Base-by-base conservation (phyloP, 2,797 vertebrate genomes). In the Aulostomus chinensis region DNA sequence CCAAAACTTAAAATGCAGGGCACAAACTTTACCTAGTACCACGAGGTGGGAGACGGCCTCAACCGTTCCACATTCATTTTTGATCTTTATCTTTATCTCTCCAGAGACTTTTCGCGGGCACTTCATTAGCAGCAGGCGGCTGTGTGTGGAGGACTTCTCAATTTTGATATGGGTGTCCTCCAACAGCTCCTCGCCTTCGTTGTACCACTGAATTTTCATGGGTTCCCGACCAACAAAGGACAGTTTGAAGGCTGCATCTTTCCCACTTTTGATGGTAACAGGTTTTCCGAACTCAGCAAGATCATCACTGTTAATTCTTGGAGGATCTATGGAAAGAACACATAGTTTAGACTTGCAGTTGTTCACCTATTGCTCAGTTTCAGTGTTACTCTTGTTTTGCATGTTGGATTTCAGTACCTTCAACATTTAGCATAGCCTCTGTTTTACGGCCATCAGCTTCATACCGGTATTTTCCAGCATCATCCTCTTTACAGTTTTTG, bases 1-100 rank as follows among this genome's bases (percentile, higher is more conserved):
- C n/a, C n/a, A n/a, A n/a, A n/a, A n/a, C n/a, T n/a, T n/a, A n/a
- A n/a, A n/a, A n/a, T n/a, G n/a, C n/a, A n/a, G n/a, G n/a, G 0
- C 7, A n/a, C 7, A 36, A 18, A 55, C 53, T 83, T 76, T 78
- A 95, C 96, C 94, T 69, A 89, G 64, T 21, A 96, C 86, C 36
- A 84, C 8, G 2, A 98, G 81, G n/a, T 86, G 86, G n/a, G 95
- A 57, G 46, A 83, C 7, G 2, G 91, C 91, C 45, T 93, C 91
- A 38, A 60, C 57, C 7, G 75, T 80, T 29, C 94, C 95, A 43
- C 86, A 93, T 61, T 94, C 82, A 1, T 94, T 97, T 76, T 85
- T 94, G 63, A 96, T 85, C 28, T 88, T 94, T 53, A 95, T 62
- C 72, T 93, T 93, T 68, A 96, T 93, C 73, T 88, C 91, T 59